Conservation (phyloP, 2,113 vertebrate genomes). For the Pimephales promelas region DNA sequence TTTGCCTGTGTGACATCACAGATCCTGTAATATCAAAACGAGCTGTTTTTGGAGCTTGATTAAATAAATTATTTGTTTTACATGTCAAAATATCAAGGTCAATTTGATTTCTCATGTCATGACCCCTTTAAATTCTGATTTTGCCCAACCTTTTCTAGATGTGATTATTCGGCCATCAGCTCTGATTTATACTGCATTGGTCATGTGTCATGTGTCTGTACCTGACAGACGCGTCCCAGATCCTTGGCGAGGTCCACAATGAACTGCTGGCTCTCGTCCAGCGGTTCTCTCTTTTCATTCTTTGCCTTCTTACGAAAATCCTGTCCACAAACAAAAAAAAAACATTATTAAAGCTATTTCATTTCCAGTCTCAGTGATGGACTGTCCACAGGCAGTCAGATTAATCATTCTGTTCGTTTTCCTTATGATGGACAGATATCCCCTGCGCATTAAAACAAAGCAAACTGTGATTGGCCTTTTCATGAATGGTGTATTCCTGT, state of each 20-base stretch:
- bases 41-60: too few species aligned
- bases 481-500: not conserved
- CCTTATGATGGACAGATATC: not conserved
- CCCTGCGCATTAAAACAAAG: not conserved
- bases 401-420: not conserved
- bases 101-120: too few species aligned
- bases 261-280: conserved; percentile 77
- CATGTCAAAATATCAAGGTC: too few species aligned
- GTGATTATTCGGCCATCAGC: not conserved
- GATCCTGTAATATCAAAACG: too few species aligned
- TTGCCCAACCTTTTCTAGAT: not conserved
- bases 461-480: not conserved
- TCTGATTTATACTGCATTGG: not conserved
- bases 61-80: too few species aligned
- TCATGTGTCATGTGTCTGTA: conserved; percentile 47
- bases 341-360: not conserved
- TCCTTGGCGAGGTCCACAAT: conserved; percentile 74
- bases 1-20: too few species aligned
- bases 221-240: conserved; percentile 76
- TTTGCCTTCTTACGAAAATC: conserved; percentile 70
- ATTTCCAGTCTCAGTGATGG: not conserved
- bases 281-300: conserved; percentile 67
- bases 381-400: not conserved
- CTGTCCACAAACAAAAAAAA: conserved; percentile 51
- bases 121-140: not conserved